Evolutionary conservation across 2,113 vertebrate genomes (phyloP).

Genomic region (Grallaria varia): DNA sequence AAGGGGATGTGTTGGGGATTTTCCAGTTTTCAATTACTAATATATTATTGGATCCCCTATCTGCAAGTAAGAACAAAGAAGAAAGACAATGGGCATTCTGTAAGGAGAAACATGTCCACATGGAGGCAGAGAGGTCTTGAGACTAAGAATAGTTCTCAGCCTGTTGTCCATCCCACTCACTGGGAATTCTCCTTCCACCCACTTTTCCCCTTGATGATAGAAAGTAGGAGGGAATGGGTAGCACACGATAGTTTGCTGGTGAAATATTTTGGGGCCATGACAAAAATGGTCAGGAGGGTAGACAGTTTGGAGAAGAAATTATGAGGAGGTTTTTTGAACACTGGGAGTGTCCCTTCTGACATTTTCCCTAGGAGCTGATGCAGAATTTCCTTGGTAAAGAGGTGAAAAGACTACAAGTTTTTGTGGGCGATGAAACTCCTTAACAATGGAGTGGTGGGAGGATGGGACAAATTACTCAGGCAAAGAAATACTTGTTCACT

Average conservation of each 20-base stretch:
- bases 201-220: not conserved
- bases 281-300: not conserved
- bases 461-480: conserved; percentile 8
- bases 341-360: not conserved
- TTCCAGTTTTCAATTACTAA: not conserved
- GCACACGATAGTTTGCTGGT: not conserved
- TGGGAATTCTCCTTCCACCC: not conserved
- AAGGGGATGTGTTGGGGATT: not conserved
- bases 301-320: not conserved
- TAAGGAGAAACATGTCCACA: accelerated
- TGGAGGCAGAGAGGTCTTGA: not conserved
- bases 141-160: not conserved
- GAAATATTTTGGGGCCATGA: not conserved
- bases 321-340: not conserved
- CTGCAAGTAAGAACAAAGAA: accelerated
- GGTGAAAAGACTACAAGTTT: not conserved
- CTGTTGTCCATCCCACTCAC: not conserved
- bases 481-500: not conserved
- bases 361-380: not conserved
- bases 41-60: not conserved
- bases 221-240: not conserved
- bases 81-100: accelerated
- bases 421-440: not conserved
- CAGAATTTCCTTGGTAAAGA: not conserved
- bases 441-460: not conserved